Conservation (phyloP, 2,113 vertebrate genomes). For the Rattus rattus region DNA sequence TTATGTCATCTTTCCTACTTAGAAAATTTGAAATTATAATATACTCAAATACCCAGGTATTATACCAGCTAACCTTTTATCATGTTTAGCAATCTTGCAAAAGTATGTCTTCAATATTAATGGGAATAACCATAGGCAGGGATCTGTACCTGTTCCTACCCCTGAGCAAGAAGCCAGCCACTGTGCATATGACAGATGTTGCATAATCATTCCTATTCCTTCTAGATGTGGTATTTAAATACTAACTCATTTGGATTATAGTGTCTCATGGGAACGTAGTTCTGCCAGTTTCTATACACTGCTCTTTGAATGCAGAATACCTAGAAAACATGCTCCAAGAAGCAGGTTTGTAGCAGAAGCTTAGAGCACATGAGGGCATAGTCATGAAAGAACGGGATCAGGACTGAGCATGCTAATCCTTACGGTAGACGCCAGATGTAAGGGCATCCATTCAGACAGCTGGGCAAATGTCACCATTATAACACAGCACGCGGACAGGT, state of each 20-base stretch:
- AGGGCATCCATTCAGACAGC: not conserved
- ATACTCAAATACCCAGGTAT: not conserved
- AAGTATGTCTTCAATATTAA: not conserved
- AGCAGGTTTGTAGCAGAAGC: not conserved
- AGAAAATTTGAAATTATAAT: constrained; percentile 33
- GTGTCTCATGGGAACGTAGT: constrained; percentile 24
- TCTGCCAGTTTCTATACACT: not conserved
- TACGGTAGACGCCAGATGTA: not conserved
- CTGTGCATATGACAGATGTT: not conserved
- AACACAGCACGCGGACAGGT: not conserved
- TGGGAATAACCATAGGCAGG: not conserved
- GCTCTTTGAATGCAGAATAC: not conserved
- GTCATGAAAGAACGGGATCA: constrained; percentile 8
- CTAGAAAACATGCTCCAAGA: constrained; percentile 34
- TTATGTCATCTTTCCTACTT: not conserved
- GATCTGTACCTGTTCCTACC: not conserved
- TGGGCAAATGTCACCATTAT: not conserved
- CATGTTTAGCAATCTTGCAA: not conserved
- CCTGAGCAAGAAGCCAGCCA: not conserved
- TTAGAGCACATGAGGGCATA: not conserved
- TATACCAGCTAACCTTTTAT: not conserved
- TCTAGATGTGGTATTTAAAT: constrained; percentile 24
- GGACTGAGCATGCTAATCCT: not conserved
- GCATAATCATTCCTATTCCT: not conserved
- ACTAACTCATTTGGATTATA: constrained; percentile 17